Evolutionary conservation across 2,888 invertebrate genomes (phyloP), one percentile per base, ranked within the genome.

Genomic region (Hybos culiciformis): DNA sequence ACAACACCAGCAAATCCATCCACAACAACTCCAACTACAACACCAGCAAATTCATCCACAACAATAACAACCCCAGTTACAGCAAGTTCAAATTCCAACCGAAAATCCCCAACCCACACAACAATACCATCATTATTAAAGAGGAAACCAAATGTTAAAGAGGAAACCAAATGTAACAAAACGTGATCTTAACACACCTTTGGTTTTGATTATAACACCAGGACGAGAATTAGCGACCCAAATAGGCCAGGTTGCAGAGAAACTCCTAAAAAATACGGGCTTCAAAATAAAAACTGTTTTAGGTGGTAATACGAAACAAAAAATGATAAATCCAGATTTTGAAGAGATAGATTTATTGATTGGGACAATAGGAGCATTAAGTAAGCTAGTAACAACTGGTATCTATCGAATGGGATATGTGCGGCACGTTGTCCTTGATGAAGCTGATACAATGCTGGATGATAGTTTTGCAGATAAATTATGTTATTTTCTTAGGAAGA

Each of bases 401-500:
- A 72, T 90, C 29, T 85, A 79, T 56, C 77, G 78, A 57, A 70
- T 81, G 53, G 59, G 75, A 17, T 70, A 75, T 52, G 75, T 90
- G 0, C 73, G 75, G 39, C 83, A 84, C 57, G 66, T 92, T 5
- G 83, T 94, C 0, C 59, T 96, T 37, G 96, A 97, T 60, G 96
- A 96, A 67, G 91, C 91, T 0, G 96, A 96, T 60, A 84, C 93
- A 0, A 63, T 96, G 45, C 62, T 93, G 17, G 92, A 96, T 65
- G 84, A 87, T 54, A 86, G 85, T 50, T 96, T 94, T 58, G 75
- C 74, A 41, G 78, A 77, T 0, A 76, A 82, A 54, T 59, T 90
- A 5, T 58, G 69, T 3, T 61, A 73, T 49, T 73, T 92, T 54
- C 56, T 93, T 38, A 72, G 68, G 47, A 78, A 77, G 58, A 76